Conservation (phyloP, 1,140 invertebrate genomes). For the Aphaenogaster rudis region DNA sequence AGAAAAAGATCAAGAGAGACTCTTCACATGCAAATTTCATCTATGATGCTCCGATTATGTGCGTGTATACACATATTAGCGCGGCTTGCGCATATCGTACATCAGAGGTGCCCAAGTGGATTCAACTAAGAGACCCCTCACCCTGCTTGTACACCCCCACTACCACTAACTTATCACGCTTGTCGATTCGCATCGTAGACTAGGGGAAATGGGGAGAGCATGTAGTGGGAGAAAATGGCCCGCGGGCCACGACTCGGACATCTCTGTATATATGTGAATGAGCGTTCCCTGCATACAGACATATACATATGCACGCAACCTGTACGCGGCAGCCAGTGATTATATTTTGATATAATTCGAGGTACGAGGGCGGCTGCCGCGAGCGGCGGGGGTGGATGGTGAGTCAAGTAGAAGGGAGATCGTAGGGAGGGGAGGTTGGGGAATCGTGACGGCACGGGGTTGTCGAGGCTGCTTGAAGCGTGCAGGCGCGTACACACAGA, state of each 20-base stretch:
- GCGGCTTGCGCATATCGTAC: slow-evolving; percentile 20
- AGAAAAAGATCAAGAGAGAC: background rate
- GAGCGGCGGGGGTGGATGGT: slow-evolving; percentile 49
- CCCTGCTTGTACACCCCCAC: slow-evolving; percentile 30
- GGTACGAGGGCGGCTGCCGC: slow-evolving; percentile 58
- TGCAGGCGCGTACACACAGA: slow-evolving; percentile 72
- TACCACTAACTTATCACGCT: slow-evolving; percentile 52
- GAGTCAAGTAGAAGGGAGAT: slow-evolving; percentile 49
- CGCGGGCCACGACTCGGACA: slow-evolving; percentile 51
- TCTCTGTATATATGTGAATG: slow-evolving; percentile 53
- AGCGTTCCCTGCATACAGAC: background rate
- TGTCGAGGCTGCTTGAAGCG: slow-evolving; percentile 75
- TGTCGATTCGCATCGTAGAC: slow-evolving; percentile 59
- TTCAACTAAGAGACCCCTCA: slow-evolving; percentile 42
- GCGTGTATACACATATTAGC: background rate
- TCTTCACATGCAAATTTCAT: background rate
- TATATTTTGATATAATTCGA: slow-evolving; percentile 84
- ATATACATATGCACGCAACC: slow-evolving; percentile 25
- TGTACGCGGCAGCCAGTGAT: slow-evolving; percentile 65
- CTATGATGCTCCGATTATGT: slow-evolving; percentile 8
- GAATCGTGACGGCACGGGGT: slow-evolving; percentile 69
- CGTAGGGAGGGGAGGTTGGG: slow-evolving; percentile 47
- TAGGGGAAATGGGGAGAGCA: background rate
- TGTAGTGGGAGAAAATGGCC: slow-evolving; percentile 52
- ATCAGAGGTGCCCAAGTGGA: slow-evolving; percentile 43